These are phyloP conservation scores for Ibidorhyncha struthersii DNA, from an alignment of 2,113 vertebrate genomes.

Conservation along the genomic window DNA sequence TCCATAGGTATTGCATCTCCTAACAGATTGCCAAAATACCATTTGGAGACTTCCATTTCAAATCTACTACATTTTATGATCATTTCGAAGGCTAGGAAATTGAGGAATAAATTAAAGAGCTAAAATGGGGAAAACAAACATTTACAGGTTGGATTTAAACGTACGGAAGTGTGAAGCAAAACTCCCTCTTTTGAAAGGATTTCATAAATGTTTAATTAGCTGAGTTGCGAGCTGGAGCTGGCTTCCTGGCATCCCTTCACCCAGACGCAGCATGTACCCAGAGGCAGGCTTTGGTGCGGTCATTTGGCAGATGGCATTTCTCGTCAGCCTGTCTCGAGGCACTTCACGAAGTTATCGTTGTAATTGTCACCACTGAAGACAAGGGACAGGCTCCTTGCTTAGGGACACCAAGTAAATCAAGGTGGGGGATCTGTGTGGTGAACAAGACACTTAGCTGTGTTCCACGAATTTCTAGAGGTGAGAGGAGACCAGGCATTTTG, in stretches of 20 bases:
- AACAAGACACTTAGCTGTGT: background rate
- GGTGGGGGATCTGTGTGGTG: background rate
- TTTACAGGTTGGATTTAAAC: slow-evolving; percentile 39
- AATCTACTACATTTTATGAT: slow-evolving; percentile 46
- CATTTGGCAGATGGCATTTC: background rate
- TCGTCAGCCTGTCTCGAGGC: background rate
- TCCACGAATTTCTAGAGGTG: background rate
- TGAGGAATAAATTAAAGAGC: slow-evolving; percentile 59
- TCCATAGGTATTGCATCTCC: slow-evolving; percentile 57
- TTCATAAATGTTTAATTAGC: slow-evolving; percentile 52
- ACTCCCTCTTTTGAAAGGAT: slow-evolving; percentile 4
- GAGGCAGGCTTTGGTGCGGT: background rate
- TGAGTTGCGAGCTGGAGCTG: background rate
- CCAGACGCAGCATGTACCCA: background rate
- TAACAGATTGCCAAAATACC: slow-evolving; percentile 60
- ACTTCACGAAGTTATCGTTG: background rate
- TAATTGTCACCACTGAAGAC: background rate
- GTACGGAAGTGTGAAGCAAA: background rate
- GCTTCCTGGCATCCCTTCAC: background rate
- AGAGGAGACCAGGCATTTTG: background rate
- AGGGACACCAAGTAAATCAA: background rate
- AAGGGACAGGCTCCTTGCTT: background rate
- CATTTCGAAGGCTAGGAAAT: slow-evolving; percentile 49
- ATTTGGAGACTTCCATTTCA: slow-evolving; percentile 54
- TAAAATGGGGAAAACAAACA: slow-evolving; percentile 61